phyloP scores from a whole-genome alignment of 1,140 invertebrate genomes.

The Bombus breviceps region DNA sequence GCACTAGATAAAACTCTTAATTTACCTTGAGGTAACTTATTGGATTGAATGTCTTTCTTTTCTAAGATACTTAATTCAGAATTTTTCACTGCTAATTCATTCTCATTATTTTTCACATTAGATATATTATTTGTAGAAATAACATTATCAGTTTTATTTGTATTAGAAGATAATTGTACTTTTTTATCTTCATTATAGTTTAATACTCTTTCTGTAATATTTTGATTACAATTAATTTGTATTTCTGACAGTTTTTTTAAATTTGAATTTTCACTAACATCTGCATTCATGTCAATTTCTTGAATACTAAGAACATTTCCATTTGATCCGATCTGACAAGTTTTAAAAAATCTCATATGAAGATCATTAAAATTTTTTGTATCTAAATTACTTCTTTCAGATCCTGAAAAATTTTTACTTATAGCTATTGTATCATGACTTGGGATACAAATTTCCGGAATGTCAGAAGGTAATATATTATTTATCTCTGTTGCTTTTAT shows the following conservation, averaged over 20 bases:
- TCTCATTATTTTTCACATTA: neutral
- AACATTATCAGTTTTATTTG: neutral
- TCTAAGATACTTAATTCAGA: neutral
- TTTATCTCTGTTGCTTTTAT: neutral
- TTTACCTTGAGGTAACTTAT: slow-evolving; percentile 11
- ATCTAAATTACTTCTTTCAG: neutral
- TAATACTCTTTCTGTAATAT: neutral
- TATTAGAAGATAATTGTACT: too few relatives aligned
- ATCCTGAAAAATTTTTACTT: neutral
- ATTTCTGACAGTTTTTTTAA: neutral
- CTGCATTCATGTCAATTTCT: neutral
- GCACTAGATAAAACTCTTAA: slow-evolving; percentile 46
- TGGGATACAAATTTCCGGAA: neutral
- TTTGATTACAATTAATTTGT: neutral
- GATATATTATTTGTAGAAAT: neutral
- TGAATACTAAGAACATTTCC: slow-evolving; percentile 44
- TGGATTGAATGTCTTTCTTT: neutral
- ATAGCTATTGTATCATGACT: neutral
- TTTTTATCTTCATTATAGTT: neutral
- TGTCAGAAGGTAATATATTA: neutral
- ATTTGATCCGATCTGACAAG: slow-evolving; percentile 1
- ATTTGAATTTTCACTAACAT: neutral
- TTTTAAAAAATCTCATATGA: neutral
- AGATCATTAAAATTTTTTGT: slow-evolving; percentile 10
- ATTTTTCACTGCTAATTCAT: neutral